Percentiles rank a stretch among this genome's conserved stretches.
These are phyloP conservation scores for Drosophila recens DNA, from an alignment of 2,888 invertebrate genomes.

Conservation along the genomic window DNA sequence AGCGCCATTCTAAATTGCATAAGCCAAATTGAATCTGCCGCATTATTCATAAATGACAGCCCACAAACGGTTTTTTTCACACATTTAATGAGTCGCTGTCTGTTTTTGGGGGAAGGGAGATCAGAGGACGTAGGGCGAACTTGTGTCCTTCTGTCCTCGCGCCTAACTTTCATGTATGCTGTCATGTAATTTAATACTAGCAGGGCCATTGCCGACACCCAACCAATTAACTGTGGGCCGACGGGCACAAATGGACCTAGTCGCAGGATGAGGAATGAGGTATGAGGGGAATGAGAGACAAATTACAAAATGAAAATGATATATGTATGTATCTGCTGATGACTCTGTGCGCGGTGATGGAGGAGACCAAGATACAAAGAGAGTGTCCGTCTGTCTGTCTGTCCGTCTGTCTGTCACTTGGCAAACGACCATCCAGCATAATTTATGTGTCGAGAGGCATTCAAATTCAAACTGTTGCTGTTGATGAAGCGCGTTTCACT, in stretches of 20 bases:
- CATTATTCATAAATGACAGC: constrained; percentile 62
- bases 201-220: constrained; percentile 56
- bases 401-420: constrained; percentile 27
- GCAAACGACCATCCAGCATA: constrained; percentile 34
- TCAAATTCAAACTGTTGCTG: constrained; percentile 34
- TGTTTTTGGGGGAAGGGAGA: no score
- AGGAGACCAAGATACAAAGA: constrained; percentile 34
- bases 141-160: neutral
- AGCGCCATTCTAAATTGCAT: constrained; percentile 41
- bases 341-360: constrained; percentile 10
- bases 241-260: constrained; percentile 43
- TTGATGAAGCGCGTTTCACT: constrained; percentile 41
- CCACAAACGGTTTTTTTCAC: constrained; percentile 33
- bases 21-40: constrained; percentile 51
- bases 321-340: constrained; percentile 58
- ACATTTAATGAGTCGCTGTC: constrained; percentile 60
- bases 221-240: constrained; percentile 79
- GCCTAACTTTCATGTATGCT: constrained; percentile 62
- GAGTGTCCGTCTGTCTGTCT: constrained; percentile 9
- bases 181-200: constrained; percentile 77
- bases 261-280: neutral
- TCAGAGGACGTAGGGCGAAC: no score
- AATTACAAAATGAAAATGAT: constrained; percentile 81
- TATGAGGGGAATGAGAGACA: constrained; percentile 63
- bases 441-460: constrained; percentile 56